These are phyloP conservation scores for Diplazon laetatorius DNA, from an alignment of 2,888 invertebrate genomes.

Conservation along the genomic window DNA sequence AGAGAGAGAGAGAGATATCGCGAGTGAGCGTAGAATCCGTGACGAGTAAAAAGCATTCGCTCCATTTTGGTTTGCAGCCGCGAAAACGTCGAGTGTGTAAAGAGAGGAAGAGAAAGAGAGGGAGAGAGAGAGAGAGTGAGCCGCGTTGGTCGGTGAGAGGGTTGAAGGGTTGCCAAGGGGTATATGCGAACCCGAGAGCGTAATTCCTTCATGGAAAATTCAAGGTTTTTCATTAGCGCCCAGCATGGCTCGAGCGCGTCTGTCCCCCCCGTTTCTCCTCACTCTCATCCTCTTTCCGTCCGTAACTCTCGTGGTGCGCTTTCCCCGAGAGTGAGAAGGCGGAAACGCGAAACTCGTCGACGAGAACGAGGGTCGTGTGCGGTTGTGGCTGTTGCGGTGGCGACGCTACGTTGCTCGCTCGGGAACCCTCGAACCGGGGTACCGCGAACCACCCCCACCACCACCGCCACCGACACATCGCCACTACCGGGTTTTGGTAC, in stretches of 20 bases:
- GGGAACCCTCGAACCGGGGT: no score
- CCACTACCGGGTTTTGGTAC: no score
- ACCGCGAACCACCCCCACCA: constrained; percentile 32
- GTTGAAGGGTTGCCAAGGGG: neutral
- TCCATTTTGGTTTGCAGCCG: constrained; percentile 38
- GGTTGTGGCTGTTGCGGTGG: constrained; percentile 56
- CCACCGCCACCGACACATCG: constrained; percentile 4
- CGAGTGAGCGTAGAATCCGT: neutral
- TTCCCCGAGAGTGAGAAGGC: constrained; percentile 59
- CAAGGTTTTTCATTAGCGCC: constrained; percentile 82
- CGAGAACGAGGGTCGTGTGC: constrained; percentile 54
- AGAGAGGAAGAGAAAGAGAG: constrained; percentile 23
- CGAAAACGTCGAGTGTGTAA: constrained; percentile 33
- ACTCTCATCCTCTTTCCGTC: constrained; percentile 59
- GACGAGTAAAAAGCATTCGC: constrained; percentile 50
- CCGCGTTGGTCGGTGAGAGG: constrained; percentile 1
- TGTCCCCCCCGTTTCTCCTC: constrained; percentile 42
- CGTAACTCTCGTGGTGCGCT: constrained; percentile 58
- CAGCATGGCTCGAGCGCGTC: constrained; percentile 44
- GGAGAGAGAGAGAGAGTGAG: no score
- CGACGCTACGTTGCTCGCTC: constrained; percentile 58
- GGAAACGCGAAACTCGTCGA: constrained; percentile 71
- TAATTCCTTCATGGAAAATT: constrained; percentile 82
- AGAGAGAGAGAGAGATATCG: constrained; percentile 22
- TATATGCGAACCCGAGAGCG: constrained; percentile 59